phyloP scores from a whole-genome alignment of 2,888 invertebrate species.

The Tachina grossa region DNA sequence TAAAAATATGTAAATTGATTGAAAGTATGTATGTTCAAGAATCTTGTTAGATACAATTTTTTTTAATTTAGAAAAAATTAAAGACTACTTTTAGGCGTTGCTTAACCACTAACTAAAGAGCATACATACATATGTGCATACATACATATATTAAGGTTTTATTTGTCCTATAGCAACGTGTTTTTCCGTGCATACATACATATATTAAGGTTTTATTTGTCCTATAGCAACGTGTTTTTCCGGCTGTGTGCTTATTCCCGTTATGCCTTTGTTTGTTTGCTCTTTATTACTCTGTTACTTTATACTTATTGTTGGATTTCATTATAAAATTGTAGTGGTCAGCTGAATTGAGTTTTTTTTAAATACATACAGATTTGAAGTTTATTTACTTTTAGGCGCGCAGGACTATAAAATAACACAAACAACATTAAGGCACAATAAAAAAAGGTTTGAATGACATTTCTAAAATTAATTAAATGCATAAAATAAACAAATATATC shows the following conservation, averaged over 20 bases:
- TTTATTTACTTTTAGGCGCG: constrained; percentile 60
- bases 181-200: constrained; percentile 33
- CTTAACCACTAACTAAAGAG: constrained; percentile 4
- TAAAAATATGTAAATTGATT: background rate
- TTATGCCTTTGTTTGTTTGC: constrained; percentile 34
- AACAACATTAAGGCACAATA: background rate
- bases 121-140: background rate
- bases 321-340: constrained; percentile 25
- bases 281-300: constrained; percentile 33
- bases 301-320: constrained; percentile 21
- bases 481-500: background rate
- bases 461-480: constrained; percentile 2
- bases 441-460: background rate
- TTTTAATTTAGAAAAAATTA: background rate
- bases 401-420: constrained; percentile 49
- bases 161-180: constrained; percentile 24
- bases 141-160: background rate
- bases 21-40: constrained; percentile 22
- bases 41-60: background rate
- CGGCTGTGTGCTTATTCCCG: constrained; percentile 47
- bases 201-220: background rate
- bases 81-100: constrained; percentile 43
- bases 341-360: background rate
- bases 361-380: background rate
- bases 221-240: constrained; percentile 52